Percentiles rank a stretch among this genome's conserved stretches.
Conservation (phyloP, 2,113 vertebrate genomes). For the Corynorhinus townsendii region DNA sequence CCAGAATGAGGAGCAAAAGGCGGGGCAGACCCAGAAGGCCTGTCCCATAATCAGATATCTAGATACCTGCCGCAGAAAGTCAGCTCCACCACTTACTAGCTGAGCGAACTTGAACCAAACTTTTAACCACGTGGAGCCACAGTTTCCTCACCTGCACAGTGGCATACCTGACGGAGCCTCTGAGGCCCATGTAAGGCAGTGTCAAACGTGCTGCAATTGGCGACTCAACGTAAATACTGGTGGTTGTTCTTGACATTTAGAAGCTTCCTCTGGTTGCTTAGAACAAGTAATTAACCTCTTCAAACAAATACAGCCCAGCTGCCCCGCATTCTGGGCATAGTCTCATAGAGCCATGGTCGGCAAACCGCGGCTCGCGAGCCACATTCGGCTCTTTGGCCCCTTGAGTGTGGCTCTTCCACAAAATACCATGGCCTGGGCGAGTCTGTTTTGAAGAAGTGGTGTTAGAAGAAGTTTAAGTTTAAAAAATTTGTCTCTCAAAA, state of each 20-base stretch:
- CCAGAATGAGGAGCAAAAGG: not conserved
- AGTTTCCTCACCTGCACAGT: not conserved
- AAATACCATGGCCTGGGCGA: no score
- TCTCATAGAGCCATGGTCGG: not conserved
- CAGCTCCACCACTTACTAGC: not conserved
- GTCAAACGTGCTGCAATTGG: accelerated
- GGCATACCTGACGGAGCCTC: no score
- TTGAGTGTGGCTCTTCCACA: no score
- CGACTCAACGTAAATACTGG: accelerated
- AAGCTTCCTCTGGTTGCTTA: not conserved
- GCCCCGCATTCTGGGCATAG: not conserved
- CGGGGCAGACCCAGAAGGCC: not conserved
- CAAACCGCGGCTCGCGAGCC: no score
- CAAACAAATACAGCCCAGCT: not conserved
- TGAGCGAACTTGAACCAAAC: not conserved
- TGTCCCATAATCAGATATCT: not conserved
- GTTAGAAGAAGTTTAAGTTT: no score
- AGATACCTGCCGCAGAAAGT: accelerated
- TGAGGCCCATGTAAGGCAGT: not conserved
- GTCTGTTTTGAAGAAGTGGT: no score
- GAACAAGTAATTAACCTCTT: not conserved
- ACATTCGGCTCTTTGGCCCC: no score
- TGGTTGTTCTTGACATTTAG: not conserved
- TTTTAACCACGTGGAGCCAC: not conserved
- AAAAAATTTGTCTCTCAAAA: no score